phyloP scores from a whole-genome alignment of 2,888 invertebrate genomes.

The Dendrolimus pini region DNA sequence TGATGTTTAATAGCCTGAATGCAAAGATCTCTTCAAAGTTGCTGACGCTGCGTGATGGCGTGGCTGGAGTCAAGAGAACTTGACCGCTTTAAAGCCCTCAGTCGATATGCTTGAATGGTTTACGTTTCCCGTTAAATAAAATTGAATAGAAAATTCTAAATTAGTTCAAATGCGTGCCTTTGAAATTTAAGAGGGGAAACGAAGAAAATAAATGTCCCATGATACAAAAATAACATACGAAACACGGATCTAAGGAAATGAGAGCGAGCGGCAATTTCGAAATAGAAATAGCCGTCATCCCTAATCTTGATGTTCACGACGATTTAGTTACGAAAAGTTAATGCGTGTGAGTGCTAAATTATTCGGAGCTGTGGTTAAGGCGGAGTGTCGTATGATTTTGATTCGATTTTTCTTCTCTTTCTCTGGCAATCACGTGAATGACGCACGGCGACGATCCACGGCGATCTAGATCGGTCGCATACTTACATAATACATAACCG shows the following conservation, averaged over 20 bases:
- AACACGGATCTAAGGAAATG: slow-evolving; percentile 6
- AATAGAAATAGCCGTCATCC: slow-evolving; percentile 21
- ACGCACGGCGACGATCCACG: slow-evolving; percentile 62
- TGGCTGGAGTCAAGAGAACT: slow-evolving; percentile 47
- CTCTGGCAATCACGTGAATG: slow-evolving; percentile 35
- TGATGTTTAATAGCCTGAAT: slow-evolving; percentile 37
- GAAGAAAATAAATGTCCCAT: slow-evolving; percentile 10
- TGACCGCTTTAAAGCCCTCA: slow-evolving; percentile 47
- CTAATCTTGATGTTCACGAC: slow-evolving; percentile 37
- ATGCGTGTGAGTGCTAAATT: slow-evolving; percentile 9
- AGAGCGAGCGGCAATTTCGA: slow-evolving; percentile 19
- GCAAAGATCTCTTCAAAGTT: slow-evolving; percentile 45
- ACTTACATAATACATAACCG: slow-evolving; percentile 46
- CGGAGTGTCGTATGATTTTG: slow-evolving; percentile 46
- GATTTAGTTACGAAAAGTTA: slow-evolving; percentile 9
- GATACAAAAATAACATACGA: neutral
- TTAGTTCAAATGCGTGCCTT: neutral
- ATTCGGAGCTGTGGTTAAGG: slow-evolving; percentile 54
- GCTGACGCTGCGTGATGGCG: slow-evolving; percentile 48
- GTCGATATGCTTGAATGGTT: too few relatives aligned
- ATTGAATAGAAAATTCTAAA: too few relatives aligned
- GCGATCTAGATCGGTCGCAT: slow-evolving; percentile 45
- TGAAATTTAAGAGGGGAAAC: neutral
- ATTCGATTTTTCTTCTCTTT: slow-evolving; percentile 39
- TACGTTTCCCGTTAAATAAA: too few relatives aligned